phyloP scores from a whole-genome alignment of 2,797 vertebrate species.

The Perodicticus potto region DNA sequence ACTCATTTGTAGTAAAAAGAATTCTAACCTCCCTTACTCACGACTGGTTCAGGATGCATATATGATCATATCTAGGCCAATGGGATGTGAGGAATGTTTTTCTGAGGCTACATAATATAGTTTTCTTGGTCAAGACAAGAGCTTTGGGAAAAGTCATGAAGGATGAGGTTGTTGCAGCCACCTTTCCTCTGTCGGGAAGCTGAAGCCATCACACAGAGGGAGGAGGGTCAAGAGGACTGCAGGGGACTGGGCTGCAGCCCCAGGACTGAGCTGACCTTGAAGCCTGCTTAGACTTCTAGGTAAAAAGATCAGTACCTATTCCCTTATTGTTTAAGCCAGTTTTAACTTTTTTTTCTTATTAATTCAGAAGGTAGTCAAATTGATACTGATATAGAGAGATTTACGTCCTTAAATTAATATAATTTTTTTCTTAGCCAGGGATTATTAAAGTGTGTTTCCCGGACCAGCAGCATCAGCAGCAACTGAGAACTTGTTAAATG shows the following conservation, averaged over 20 bases:
- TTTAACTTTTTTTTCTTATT: neutral
- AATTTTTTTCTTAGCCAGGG: neutral
- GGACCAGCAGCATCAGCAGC: neutral
- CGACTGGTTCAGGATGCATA: neutral
- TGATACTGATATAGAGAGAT: neutral
- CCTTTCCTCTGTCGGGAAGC: neutral
- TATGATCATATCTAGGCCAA: neutral
- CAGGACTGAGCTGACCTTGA: neutral
- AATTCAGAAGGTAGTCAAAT: neutral
- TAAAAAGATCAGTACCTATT: neutral
- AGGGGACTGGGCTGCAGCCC: neutral
- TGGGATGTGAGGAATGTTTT: neutral
- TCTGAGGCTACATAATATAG: neutral
- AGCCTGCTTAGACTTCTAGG: neutral
- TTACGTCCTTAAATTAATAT: neutral
- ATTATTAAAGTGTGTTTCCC: neutral
- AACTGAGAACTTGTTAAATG: neutral
- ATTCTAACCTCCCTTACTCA: neutral
- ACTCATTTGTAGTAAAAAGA: neutral
- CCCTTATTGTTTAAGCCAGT: neutral
- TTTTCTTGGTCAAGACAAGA: neutral
- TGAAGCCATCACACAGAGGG: neutral
- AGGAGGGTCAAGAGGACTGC: neutral
- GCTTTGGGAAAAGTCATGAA: neutral
- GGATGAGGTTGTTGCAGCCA: neutral